phyloP scores from a whole-genome alignment of 53 echinoderm and acorn worm genomes.

The Patiria pectinifera region DNA sequence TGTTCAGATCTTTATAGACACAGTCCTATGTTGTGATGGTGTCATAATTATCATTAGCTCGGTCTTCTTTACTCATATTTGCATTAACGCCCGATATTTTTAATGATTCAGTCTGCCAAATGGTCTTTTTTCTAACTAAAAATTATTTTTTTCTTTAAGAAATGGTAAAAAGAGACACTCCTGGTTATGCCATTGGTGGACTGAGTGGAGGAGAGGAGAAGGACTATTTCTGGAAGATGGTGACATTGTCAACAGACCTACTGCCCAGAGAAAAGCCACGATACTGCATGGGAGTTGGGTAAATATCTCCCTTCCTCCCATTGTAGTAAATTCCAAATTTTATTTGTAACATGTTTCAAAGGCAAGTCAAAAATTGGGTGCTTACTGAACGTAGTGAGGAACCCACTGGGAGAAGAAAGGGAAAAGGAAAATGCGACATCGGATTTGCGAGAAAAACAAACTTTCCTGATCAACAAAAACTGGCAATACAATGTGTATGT shows the following conservation, averaged over 20 bases:
- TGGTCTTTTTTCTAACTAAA: background rate
- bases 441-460: no score
- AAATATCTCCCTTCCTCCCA: slow-evolving; percentile 6
- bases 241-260: slow-evolving; percentile 88
- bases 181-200: slow-evolving; percentile 98
- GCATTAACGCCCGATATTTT: no score
- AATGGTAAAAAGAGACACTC: slow-evolving; percentile 91
- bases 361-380: background rate
- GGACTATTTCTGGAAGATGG: slow-evolving; percentile 98
- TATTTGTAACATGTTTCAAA: background rate
- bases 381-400: no score
- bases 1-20: background rate
- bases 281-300: slow-evolving; percentile 99
- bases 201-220: slow-evolving; percentile 97
- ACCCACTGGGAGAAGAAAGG: no score
- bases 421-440: no score
- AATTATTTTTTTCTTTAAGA: slow-evolving; percentile 57
- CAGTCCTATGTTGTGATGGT: background rate
- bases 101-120: no score
- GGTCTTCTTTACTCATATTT: no score
- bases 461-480: no score
- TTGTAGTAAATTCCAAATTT: background rate
- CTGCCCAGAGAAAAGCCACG: slow-evolving; percentile 90
- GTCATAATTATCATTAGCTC: background rate
- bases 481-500: background rate